Evolutionary conservation across 2,113 vertebrate species (phyloP), one percentile per base, ranked within the genome.

Genomic region (Tetrax tetrax): DNA sequence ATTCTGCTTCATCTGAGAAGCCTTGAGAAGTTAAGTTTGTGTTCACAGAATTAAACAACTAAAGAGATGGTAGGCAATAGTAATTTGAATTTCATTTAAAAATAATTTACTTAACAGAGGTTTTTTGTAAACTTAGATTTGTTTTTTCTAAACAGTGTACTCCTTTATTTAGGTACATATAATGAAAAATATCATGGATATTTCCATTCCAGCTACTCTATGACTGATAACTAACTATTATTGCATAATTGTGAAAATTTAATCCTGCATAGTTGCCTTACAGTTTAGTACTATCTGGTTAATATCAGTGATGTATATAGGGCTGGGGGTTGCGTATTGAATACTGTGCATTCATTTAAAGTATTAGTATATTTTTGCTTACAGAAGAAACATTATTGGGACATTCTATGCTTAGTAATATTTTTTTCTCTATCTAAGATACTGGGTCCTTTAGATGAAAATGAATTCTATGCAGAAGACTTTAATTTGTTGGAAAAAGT

Each of bases 401-500:
- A 76, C 17, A 57, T 43, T 69, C 25, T 71, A 5, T 2, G 2
- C 23, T 81, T 71, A 75, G 16, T 91, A 91, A 48, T 12, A 2
- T 28, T n/a, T 50, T 56, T 74, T 86, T 66, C 5, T 66, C 80
- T 48, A 19, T 59, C 79, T 96, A 96, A 99, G 99, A 93, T 99
- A 84, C 94, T 99, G 54, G 98, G 98, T 53, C 98, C 98, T 43
- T 97, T 99, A 96, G 86, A 95, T 83, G 98, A 98, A 93, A 98
- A 98, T 79, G 98, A 98, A 84, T 98, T 99, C 80, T 97, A 94
- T 90, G 59, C 91, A 69, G 99, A 99, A 96, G 99, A 99, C 97
- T 99, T 99, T 92, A 97, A 97, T 81, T 98, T 99, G 92, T 96
- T 99, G 96, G 99, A 99, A 97, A 99, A 98, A 96, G 98, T 99